Conservation (phyloP, 2,888 invertebrate species). For the Alentia gelatinosa region DNA sequence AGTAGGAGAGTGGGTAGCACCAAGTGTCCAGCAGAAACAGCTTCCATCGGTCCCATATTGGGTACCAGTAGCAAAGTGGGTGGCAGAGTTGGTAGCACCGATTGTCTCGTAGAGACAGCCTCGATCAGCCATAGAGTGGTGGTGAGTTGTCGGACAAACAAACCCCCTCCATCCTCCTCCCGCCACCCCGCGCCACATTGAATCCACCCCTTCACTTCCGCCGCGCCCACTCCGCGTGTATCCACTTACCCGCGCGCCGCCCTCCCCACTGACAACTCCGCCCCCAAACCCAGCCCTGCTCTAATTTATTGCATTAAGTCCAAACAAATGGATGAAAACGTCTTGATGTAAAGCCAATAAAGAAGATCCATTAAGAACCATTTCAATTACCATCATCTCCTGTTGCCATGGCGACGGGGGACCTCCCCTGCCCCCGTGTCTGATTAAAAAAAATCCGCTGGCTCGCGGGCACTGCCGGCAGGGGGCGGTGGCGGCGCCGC, state of each 20-base stretch:
- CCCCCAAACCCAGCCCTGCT: constrained; percentile 4
- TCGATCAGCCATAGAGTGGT: no score
- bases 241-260: not conserved
- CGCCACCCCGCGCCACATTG: not conserved
- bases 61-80: no score
- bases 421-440: not conserved
- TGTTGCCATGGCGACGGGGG: constrained; percentile 46
- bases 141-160: constrained; percentile 26
- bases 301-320: constrained; percentile 47
- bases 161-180: not conserved
- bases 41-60: no score
- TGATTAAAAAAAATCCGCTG: constrained; percentile 34
- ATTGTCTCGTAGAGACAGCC: no score
- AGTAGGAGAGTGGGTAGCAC: no score
- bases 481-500: not conserved
- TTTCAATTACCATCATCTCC: constrained; percentile 52
- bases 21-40: no score
- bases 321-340: constrained; percentile 45
- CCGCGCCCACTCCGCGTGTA: not conserved
- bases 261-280: not conserved
- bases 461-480: not conserved
- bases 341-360: constrained; percentile 47
- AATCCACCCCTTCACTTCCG: not conserved
- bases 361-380: constrained; percentile 52
- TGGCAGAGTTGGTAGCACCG: no score